These are phyloP conservation scores for Macrotus californicus DNA, from an alignment of 2,113 vertebrate species.

Conservation along the genomic window DNA sequence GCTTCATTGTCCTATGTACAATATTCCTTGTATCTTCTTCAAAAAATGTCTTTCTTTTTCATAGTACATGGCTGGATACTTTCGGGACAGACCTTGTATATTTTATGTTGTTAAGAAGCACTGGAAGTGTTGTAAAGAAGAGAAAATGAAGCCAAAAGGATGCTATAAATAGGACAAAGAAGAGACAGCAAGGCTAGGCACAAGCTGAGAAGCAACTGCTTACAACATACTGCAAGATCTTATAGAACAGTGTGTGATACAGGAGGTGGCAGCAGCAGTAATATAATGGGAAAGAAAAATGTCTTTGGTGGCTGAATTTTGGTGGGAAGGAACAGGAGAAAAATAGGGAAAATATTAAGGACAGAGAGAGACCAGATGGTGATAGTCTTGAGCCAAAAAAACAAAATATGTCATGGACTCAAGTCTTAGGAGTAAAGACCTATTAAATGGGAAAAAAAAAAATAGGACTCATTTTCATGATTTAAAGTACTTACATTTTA, in stretches of 20 bases:
- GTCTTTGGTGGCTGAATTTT: conserved; percentile 51
- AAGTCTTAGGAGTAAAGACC: conserved; percentile 19
- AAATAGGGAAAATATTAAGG: conserved; percentile 47
- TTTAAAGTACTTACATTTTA: background rate
- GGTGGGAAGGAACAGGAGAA: conserved; percentile 48
- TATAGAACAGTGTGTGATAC: background rate
- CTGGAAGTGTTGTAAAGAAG: background rate
- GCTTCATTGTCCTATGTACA: too few species aligned
- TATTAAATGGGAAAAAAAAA: background rate
- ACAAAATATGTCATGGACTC: conserved; percentile 39
- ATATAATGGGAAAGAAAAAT: background rate
- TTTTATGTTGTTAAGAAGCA: background rate
- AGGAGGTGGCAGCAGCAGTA: background rate
- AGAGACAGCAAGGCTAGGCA: background rate
- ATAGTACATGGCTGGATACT: too few species aligned
- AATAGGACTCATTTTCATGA: background rate
- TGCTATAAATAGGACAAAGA: background rate
- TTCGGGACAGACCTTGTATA: too few species aligned
- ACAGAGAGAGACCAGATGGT: conserved; percentile 53
- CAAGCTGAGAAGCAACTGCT: background rate
- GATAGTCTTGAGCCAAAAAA: conserved; percentile 36
- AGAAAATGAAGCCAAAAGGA: background rate
- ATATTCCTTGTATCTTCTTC: too few species aligned
- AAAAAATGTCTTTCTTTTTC: too few species aligned
- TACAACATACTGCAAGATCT: background rate